phyloP scores from a whole-genome alignment of 1,140 invertebrate species.

The Drosophila truncata region DNA sequence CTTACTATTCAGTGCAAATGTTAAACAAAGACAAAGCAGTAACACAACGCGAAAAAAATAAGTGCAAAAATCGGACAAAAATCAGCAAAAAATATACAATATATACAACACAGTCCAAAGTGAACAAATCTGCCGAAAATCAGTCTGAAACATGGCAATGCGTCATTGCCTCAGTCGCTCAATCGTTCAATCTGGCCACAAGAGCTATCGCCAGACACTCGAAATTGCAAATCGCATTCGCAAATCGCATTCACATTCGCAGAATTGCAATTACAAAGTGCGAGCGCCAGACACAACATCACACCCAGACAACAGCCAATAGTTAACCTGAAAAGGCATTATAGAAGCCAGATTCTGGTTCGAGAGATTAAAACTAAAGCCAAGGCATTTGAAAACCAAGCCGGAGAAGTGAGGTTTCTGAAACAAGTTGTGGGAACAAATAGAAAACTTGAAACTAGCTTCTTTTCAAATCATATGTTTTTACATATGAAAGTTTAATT shows the following conservation, averaged over 20 bases:
- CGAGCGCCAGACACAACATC: conserved; percentile 69
- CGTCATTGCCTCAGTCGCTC: conserved; percentile 64
- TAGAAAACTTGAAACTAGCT: background rate
- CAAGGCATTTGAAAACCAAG: background rate
- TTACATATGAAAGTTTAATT: too few relatives aligned
- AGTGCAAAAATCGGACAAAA: conserved; percentile 40
- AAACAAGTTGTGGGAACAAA: conserved; percentile 22
- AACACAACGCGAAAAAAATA: conserved; percentile 37
- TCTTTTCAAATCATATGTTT: too few relatives aligned
- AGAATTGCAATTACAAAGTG: conserved; percentile 62
- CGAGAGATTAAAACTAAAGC: conserved; percentile 11
- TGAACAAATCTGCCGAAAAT: conserved; percentile 53
- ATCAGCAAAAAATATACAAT: conserved; percentile 26
- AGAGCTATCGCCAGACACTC: conserved; percentile 58
- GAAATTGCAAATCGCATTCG: conserved; percentile 45
- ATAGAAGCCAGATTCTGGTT: conserved; percentile 17
- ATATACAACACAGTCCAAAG: conserved; percentile 29
- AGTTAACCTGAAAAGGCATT: conserved; percentile 5
- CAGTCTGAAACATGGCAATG: conserved; percentile 43
- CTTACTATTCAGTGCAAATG: conserved; percentile 52
- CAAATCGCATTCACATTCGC: conserved; percentile 32
- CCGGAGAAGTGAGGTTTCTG: background rate
- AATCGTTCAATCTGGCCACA: conserved; percentile 22
- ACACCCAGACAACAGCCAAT: conserved; percentile 45
- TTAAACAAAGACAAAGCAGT: conserved; percentile 65